These are phyloP conservation scores for Heliconius charithonia DNA, from an alignment of 2,888 invertebrate species.

Conservation along the genomic window DNA sequence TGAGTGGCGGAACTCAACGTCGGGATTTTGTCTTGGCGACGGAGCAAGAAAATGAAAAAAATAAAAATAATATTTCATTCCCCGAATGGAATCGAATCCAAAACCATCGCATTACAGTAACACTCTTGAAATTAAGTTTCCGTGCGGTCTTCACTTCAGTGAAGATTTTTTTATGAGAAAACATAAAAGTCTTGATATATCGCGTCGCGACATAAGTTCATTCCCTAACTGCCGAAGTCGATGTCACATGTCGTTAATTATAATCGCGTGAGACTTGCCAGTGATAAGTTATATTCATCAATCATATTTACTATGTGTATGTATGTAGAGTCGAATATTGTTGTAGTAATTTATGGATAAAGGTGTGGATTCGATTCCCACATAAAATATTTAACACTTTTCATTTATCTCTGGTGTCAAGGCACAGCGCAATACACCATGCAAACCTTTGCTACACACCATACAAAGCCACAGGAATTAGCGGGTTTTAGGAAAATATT, in stretches of 20 bases:
- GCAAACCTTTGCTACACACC: too few species aligned
- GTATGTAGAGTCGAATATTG: neutral
- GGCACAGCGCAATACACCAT: too few species aligned
- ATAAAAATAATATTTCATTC: too few species aligned
- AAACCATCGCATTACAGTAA: too few species aligned
- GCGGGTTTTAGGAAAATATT: too few species aligned
- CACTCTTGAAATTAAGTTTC: neutral
- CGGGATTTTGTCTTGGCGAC: too few species aligned
- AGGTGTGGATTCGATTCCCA: neutral
- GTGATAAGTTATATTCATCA: constrained; percentile 24
- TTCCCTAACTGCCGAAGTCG: constrained; percentile 9
- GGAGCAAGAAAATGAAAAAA: too few species aligned
- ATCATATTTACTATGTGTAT: constrained; percentile 16
- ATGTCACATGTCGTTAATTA: constrained; percentile 29
- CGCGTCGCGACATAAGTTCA: constrained; percentile 4
- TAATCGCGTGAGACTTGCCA: constrained; percentile 19
- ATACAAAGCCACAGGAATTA: too few species aligned
- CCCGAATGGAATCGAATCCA: too few species aligned
- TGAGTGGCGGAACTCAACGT: too few species aligned
- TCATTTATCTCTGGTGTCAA: too few species aligned
- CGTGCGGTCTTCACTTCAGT: neutral
- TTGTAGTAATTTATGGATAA: neutral
- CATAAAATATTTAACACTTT: too few species aligned
- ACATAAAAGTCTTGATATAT: constrained; percentile 20
- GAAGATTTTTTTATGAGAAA: constrained; percentile 2